These are phyloP conservation scores for Drosophila yakuba DNA, from an alignment of 1,140 invertebrate species.

Conservation along the genomic window DNA sequence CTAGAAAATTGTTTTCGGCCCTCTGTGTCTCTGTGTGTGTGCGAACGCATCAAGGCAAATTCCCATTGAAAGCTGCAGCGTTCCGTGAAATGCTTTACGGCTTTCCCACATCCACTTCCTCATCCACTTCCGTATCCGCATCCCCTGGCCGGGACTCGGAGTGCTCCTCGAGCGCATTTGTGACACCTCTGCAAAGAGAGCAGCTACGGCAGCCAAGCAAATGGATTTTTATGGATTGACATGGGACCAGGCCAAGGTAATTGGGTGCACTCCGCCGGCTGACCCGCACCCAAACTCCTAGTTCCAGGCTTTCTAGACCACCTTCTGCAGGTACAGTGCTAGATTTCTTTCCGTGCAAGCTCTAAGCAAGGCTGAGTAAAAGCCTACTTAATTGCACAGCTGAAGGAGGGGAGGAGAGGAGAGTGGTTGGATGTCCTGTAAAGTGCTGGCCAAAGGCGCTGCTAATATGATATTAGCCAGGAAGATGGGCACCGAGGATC, in stretches of 20 bases:
- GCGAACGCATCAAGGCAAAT: constrained; percentile 66
- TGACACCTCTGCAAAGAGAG: constrained; percentile 60
- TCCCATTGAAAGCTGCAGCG: constrained; percentile 81
- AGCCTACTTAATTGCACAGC: constrained; percentile 68
- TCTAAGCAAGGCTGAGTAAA: constrained; percentile 52
- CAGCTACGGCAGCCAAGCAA: constrained; percentile 47
- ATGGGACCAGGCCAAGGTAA: constrained; percentile 66
- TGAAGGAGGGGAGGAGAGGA: constrained; percentile 3
- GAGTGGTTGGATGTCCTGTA: constrained; percentile 29
- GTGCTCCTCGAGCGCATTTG: constrained; percentile 74
- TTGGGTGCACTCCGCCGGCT: constrained; percentile 70
- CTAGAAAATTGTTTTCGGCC: constrained; percentile 76
- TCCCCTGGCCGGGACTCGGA: constrained; percentile 38
- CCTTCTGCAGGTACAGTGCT: constrained; percentile 28
- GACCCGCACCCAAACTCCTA: background rate
- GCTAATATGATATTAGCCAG: constrained; percentile 69
- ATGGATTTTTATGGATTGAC: constrained; percentile 83
- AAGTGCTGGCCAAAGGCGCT: constrained; percentile 70
- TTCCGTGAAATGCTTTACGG: constrained; percentile 82
- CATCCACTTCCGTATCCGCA: constrained; percentile 3
- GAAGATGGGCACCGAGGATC: background rate
- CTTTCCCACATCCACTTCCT: constrained; percentile 4
- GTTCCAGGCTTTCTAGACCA: constrained; percentile 8
- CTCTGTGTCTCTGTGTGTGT: background rate
- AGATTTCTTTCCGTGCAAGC: constrained; percentile 18